Base-by-base conservation (phyloP, 35 echinoderm and acorn worm genomes). In the Strongylocentrotus purpuratus region DNA sequence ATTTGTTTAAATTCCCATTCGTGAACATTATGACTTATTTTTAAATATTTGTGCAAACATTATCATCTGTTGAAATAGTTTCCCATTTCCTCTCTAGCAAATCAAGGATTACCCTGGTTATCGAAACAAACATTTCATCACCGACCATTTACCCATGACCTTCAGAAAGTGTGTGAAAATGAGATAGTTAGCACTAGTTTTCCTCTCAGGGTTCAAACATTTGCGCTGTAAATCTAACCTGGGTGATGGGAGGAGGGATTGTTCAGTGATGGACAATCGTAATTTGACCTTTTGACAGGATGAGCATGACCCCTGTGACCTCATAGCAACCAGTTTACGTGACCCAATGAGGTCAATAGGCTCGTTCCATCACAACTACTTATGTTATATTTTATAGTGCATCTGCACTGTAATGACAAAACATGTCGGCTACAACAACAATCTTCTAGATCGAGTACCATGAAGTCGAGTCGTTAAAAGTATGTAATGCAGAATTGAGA, bases 241-340 rank as follows among this genome's bases (percentile, higher is more conserved):
- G 65, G 22, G 65, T n/a, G 20, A 28, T 2, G 2, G 20, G 20
- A 59, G 7, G 52, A 59, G 52, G 11, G 5, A n/a, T 28, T 28
- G 20, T 28, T 22, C 22, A 28, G 65, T 78, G 65, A 78, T 78
- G 65, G 65, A 78, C 65, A 78, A 78, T 78, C 65, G 22, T n/a
- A 78, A 7, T 28, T 0, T 78, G 65, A 13, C 50, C 50, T 55
- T 52, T 55, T 55, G 50, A 55, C 50, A 78, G 65, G 65, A 78
- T 78, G 65, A 78, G 65, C 65, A 78, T 78, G 65, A 78, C 65
- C 65, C 65, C 20, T 78, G 18, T 78, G 65, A 78, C 65, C 65
- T 78, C 65, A n/a, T 78, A 78, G 20, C 65, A 78, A 78, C 65
- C 65, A 78, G 65, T 78, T 78, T 78, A 78, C 65, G 65, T 78